These are phyloP conservation scores for Vulpes vulpes DNA, from an alignment of 2,113 vertebrate genomes.

Conservation along the genomic window DNA sequence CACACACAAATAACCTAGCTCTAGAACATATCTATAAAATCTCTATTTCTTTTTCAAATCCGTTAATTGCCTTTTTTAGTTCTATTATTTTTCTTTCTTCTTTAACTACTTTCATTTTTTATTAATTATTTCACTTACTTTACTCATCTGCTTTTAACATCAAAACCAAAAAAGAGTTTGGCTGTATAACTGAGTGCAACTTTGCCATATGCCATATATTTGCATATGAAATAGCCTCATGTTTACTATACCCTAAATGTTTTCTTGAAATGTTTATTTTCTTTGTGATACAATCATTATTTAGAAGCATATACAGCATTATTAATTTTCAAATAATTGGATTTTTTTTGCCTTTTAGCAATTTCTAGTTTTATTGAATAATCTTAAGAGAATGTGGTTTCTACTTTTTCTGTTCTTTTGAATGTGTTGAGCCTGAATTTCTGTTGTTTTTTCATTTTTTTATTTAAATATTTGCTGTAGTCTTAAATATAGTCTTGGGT, in stretches of 20 bases:
- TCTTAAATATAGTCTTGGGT: background rate
- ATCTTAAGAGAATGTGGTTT: background rate
- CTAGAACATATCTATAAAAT: background rate
- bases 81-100: background rate
- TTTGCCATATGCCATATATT: background rate
- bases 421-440: background rate
- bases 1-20: background rate
- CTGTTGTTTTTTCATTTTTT: background rate
- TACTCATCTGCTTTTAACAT: background rate
- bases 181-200: background rate
- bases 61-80: background rate
- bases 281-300: background rate
- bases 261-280: background rate
- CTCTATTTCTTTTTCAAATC: background rate
- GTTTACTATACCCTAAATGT: background rate
- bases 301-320: background rate
- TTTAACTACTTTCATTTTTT: background rate
- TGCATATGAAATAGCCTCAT: background rate
- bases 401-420: background rate
- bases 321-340: background rate
- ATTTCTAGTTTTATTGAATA: constrained; percentile 14
- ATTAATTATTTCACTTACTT: background rate
- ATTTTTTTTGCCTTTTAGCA: background rate
- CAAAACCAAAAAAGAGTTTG: background rate
- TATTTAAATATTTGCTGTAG: background rate